Conservation (phyloP, 1,140 invertebrate species). For the Physella acuta region DNA sequence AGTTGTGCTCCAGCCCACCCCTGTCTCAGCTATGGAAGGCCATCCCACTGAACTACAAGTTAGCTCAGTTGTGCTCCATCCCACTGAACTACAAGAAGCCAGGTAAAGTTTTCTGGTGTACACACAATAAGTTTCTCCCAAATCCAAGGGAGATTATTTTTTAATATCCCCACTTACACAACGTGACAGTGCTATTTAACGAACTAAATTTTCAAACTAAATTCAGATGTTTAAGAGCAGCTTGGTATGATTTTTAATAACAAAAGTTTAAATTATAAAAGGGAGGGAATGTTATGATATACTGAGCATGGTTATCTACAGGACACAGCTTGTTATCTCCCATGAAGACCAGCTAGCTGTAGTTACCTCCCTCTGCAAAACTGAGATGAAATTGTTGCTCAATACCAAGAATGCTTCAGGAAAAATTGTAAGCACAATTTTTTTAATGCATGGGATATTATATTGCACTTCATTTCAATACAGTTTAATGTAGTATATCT, state of each 20-base stretch:
- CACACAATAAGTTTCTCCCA: not conserved
- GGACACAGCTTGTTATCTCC: slow-evolving; percentile 41
- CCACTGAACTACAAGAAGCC: slow-evolving; percentile 1
- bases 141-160: too few species aligned
- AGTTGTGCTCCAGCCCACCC: slow-evolving; percentile 27
- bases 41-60: too few species aligned
- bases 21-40: slow-evolving; percentile 26
- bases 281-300: too few species aligned
- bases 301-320: too few species aligned
- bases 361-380: slow-evolving; percentile 55
- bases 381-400: slow-evolving; percentile 55
- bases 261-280: not conserved
- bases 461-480: too few species aligned
- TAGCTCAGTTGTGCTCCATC: too few species aligned
- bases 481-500: too few species aligned
- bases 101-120: not conserved
- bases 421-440: slow-evolving; percentile 41
- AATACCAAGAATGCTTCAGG: slow-evolving; percentile 44
- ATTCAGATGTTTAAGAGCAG: not conserved
- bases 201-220: not conserved
- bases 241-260: not conserved
- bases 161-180: not conserved
- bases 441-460: too few species aligned
- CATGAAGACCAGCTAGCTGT: slow-evolving; percentile 55
- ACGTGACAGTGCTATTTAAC: not conserved